Evolutionary conservation across 2,113 vertebrate species (phyloP).

Genomic region (Ranitomeya imitator): DNA sequence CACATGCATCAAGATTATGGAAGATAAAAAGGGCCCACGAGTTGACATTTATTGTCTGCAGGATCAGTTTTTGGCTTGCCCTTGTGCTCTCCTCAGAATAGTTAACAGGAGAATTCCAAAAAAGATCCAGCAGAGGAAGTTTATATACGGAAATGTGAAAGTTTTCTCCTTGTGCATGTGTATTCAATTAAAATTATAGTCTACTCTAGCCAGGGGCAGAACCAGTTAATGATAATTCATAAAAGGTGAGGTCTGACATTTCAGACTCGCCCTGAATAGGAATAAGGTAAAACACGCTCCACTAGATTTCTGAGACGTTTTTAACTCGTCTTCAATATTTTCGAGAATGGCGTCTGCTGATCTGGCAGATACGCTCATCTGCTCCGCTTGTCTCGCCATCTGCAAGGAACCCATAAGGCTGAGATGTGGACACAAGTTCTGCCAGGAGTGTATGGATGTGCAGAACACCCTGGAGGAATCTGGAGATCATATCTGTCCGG

Average conservation of each 20-base stretch:
- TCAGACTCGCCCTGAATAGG: conserved; percentile 26
- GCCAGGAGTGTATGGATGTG: conserved; percentile 30
- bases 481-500: background rate
- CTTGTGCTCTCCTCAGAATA: too few species aligned
- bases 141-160: too few species aligned
- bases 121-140: too few species aligned
- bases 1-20: too few species aligned
- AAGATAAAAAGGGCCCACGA: too few species aligned
- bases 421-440: conserved; percentile 61
- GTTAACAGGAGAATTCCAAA: too few species aligned
- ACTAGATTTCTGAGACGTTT: conserved; percentile 23
- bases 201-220: background rate
- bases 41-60: too few species aligned
- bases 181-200: background rate
- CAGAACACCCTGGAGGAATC: background rate
- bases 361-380: conserved; percentile 50
- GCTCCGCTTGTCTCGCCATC: conserved; percentile 55
- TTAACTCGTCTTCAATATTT: background rate
- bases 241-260: conserved; percentile 26
- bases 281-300: conserved; percentile 37
- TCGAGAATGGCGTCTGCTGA: conserved; percentile 23
- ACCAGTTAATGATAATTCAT: background rate
- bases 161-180: background rate
- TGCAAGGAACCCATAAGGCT: conserved; percentile 55
- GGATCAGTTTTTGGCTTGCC: too few species aligned